These are phyloP conservation scores for Oryzias melastigma DNA, from an alignment of 2,113 vertebrate species.

Conservation along the genomic window DNA sequence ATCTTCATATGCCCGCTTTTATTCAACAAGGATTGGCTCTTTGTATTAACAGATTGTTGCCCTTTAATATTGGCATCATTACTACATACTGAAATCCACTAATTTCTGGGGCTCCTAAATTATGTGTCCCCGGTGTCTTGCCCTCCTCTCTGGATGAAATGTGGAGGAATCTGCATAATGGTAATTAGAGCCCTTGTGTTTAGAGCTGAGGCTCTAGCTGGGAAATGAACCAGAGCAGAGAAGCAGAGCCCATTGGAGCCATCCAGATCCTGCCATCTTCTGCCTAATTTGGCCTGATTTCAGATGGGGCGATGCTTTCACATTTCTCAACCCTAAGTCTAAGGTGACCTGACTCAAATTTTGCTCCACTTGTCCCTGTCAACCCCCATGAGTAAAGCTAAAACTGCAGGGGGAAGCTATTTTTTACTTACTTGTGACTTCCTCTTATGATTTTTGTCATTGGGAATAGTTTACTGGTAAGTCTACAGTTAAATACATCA, in stretches of 20 bases:
- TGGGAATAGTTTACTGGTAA: too few relatives aligned
- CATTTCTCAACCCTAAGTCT: constrained; percentile 11
- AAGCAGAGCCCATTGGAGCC: constrained; percentile 40
- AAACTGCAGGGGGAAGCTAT: background rate
- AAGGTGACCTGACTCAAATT: constrained; percentile 14
- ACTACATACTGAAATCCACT: constrained; percentile 48
- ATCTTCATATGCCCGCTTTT: constrained; percentile 12
- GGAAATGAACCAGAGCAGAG: constrained; percentile 43
- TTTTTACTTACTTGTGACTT: background rate
- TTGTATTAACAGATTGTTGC: constrained; percentile 8
- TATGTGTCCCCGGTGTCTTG: constrained; percentile 62
- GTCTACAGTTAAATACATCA: too few relatives aligned
- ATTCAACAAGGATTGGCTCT: background rate
- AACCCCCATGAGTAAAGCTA: constrained; percentile 1
- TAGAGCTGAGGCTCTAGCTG: constrained; percentile 26
- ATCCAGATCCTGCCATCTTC: constrained; percentile 28
- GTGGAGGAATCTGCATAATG: constrained; percentile 64
- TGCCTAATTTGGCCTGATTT: constrained; percentile 48
- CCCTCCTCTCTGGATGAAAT: constrained; percentile 48
- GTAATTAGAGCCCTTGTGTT: constrained; percentile 66
- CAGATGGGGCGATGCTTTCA: constrained; percentile 17
- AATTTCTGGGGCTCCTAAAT: constrained; percentile 61
- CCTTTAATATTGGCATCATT: constrained; percentile 31
- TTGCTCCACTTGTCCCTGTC: constrained; percentile 5
- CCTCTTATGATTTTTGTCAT: too few relatives aligned